Conservation (phyloP, 1,140 invertebrate genomes). For the Diploscapter pachys region DNA sequence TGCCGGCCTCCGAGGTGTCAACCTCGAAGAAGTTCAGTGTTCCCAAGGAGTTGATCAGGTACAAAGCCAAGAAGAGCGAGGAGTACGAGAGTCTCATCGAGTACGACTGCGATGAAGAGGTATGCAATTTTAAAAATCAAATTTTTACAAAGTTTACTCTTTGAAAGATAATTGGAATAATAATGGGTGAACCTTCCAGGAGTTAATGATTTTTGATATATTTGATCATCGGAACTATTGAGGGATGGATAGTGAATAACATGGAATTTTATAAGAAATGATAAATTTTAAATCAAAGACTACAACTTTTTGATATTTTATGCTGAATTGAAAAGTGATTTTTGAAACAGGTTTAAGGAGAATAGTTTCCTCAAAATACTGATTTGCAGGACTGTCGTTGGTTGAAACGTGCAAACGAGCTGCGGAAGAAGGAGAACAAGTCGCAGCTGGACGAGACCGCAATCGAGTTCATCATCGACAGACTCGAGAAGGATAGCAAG, state of each 20-base stretch:
- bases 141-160: no score
- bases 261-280: no score
- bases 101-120: constrained; percentile 23
- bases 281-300: no score
- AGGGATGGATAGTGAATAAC: no score
- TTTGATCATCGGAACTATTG: no score
- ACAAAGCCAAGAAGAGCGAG: not conserved
- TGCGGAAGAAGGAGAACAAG: not conserved
- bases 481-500: constrained; percentile 15
- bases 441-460: not conserved
- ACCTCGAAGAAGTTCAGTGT: not conserved
- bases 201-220: no score
- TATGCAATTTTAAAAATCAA: not conserved
- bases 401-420: not conserved
- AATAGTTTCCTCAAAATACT: not conserved
- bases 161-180: no score
- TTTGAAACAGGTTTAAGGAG: no score
- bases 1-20: not conserved
- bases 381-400: constrained; percentile 10
- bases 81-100: constrained; percentile 12
- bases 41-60: not conserved
- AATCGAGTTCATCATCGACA: constrained; percentile 21
- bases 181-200: no score
- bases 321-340: no score
- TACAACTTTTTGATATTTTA: no score